A percentile compares a stretch with the other conserved stretches of the same genome.
phyloP scores from a whole-genome alignment of 2,113 vertebrate genomes.

The Lycaon pictus region DNA sequence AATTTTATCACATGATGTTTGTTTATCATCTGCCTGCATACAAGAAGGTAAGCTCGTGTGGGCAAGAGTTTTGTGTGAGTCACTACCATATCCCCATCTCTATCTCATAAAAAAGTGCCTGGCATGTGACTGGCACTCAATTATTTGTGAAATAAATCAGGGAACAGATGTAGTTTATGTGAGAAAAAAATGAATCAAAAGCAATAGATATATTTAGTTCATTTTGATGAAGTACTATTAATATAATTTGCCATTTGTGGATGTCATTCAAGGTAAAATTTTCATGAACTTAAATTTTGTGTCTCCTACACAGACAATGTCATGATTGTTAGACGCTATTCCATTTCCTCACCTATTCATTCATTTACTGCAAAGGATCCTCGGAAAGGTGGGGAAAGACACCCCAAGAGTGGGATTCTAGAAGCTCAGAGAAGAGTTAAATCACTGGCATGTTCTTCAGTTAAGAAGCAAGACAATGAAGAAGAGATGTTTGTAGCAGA shows the following conservation, averaged over 20 bases:
- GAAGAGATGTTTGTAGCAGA: background rate
- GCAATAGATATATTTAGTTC: background rate
- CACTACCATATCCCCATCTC: background rate
- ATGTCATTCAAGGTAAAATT: background rate
- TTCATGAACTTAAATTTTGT: constrained; percentile 60
- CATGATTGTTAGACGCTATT: constrained; percentile 97
- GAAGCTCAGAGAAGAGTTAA: background rate
- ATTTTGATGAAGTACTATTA: background rate
- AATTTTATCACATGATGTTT: background rate
- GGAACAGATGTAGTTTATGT: background rate
- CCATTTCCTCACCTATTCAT: constrained; percentile 82
- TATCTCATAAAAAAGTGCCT: background rate
- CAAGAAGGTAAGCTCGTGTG: background rate
- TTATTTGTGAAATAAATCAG: constrained; percentile 1
- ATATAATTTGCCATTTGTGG: background rate
- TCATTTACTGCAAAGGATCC: constrained; percentile 76
- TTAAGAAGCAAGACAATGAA: constrained; percentile 27
- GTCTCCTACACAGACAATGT: constrained; percentile 86
- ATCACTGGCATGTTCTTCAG: constrained; percentile 36
- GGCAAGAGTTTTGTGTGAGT: background rate
- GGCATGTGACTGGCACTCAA: background rate
- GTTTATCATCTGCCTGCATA: background rate
- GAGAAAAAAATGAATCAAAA: background rate
- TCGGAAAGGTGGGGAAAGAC: constrained; percentile 53
- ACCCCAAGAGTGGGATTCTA: background rate